Percentiles rank a stretch among this genome's conserved stretches.
These are phyloP conservation scores for Scelioninae gen. 1 DNA, from an alignment of 2,888 invertebrate genomes.

Conservation along the genomic window DNA sequence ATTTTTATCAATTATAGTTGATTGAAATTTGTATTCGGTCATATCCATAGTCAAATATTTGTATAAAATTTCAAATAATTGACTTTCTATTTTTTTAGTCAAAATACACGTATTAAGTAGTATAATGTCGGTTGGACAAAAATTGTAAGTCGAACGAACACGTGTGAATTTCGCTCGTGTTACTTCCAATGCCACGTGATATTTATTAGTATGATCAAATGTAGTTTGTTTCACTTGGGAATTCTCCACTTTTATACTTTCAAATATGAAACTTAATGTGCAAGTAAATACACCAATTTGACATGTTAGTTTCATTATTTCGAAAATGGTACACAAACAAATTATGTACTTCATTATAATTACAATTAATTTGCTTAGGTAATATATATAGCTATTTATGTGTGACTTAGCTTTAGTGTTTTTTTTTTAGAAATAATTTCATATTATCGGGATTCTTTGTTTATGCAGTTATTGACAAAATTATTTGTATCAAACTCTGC, in stretches of 20 bases:
- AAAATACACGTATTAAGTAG: constrained; percentile 14
- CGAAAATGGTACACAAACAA: too few relatives aligned
- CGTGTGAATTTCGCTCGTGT: constrained; percentile 59
- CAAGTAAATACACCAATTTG: neutral
- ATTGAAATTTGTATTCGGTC: neutral
- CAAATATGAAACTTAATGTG: constrained; percentile 36
- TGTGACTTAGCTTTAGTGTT: too few relatives aligned
- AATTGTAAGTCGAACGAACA: constrained; percentile 44
- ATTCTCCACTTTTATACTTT: constrained; percentile 49
- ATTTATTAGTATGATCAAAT: constrained; percentile 34
- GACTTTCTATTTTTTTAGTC: constrained; percentile 21
- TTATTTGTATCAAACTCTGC: too few relatives aligned
- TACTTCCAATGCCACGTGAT: constrained; percentile 47
- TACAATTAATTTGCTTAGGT: too few relatives aligned
- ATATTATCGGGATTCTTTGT: too few relatives aligned
- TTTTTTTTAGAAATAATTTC: too few relatives aligned
- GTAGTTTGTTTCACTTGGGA: constrained; percentile 45
- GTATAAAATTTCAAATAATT: too few relatives aligned
- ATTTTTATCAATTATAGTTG: too few relatives aligned
- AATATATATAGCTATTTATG: too few relatives aligned
- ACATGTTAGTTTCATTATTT: too few relatives aligned
- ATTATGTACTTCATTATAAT: too few relatives aligned
- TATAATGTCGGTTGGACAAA: neutral
- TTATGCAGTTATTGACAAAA: too few relatives aligned
- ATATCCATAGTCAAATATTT: neutral